phyloP scores from a whole-genome alignment of 2,888 invertebrate genomes.

The Trichopria drosophilae region DNA sequence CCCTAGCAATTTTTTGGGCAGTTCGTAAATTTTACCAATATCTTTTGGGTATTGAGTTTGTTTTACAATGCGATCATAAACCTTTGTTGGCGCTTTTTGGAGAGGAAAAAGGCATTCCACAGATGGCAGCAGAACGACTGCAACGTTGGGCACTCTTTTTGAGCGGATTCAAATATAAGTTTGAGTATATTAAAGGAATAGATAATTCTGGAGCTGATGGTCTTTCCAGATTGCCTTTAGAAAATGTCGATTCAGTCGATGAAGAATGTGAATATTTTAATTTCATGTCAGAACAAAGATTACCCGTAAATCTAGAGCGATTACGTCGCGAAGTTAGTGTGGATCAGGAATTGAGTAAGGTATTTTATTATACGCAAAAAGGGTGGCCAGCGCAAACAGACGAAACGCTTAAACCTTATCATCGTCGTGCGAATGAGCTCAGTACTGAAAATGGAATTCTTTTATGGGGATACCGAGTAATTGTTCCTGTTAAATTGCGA shows the following conservation, averaged over 20 bases:
- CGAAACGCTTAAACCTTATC: slow-evolving; percentile 16
- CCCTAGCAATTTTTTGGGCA: slow-evolving; percentile 47
- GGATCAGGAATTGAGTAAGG: slow-evolving; percentile 13
- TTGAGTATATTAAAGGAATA: slow-evolving; percentile 33
- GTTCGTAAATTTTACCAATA: slow-evolving; percentile 48
- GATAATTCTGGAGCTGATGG: slow-evolving; percentile 30
- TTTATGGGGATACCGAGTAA: slow-evolving; percentile 40
- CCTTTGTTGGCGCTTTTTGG: slow-evolving; percentile 43
- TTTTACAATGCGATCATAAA: slow-evolving; percentile 45
- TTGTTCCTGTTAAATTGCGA: slow-evolving; percentile 35
- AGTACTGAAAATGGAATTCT: slow-evolving; percentile 25
- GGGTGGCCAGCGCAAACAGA: slow-evolving; percentile 7
- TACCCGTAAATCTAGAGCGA: slow-evolving; percentile 18
- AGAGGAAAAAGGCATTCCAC: slow-evolving; percentile 44
- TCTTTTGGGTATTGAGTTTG: slow-evolving; percentile 45
- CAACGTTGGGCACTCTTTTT: slow-evolving; percentile 44
- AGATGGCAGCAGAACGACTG: slow-evolving; percentile 46
- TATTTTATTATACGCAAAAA: slow-evolving; percentile 8
- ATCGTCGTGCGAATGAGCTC: slow-evolving; percentile 7
- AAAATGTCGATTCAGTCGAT: background rate
- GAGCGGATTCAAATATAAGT: slow-evolving; percentile 33
- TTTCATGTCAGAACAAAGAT: slow-evolving; percentile 19
- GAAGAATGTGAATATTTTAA: slow-evolving; percentile 23
- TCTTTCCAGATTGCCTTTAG: slow-evolving; percentile 27
- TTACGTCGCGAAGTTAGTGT: slow-evolving; percentile 10